A percentile compares a stretch with the other conserved stretches of the same genome.
These are phyloP conservation scores for Drosophila burlai DNA, from an alignment of 1,140 invertebrate genomes.

Conservation along the genomic window DNA sequence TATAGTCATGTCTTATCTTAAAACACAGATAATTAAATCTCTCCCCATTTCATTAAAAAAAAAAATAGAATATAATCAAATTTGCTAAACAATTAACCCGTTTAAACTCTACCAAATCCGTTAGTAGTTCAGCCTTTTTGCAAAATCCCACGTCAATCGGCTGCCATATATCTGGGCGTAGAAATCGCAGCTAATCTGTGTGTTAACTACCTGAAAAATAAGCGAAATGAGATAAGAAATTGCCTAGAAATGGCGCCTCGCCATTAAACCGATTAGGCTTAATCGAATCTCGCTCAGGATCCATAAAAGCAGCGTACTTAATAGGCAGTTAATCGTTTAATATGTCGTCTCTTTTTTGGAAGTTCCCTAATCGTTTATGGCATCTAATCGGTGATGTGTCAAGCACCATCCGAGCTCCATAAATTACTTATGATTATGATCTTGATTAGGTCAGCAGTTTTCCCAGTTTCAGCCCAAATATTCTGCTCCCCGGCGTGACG, in stretches of 20 bases:
- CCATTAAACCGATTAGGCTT: conserved; percentile 41
- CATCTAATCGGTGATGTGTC: conserved; percentile 49
- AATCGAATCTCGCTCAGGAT: conserved; percentile 43
- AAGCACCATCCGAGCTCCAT: conserved; percentile 27
- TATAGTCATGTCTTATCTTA: neutral
- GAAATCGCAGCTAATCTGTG: conserved; percentile 44
- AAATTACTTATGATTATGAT: conserved; percentile 30
- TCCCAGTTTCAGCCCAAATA: conserved; percentile 1
- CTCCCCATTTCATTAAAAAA: neutral
- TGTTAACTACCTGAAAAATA: conserved; percentile 17
- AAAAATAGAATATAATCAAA: neutral
- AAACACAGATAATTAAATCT: conserved; percentile 6
- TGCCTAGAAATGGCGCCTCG: conserved; percentile 18
- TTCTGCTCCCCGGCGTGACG: conserved; percentile 14
- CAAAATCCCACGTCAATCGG: conserved; percentile 13
- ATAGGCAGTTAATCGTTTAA: conserved; percentile 71
- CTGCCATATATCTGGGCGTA: neutral
- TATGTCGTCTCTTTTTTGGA: conserved; percentile 20
- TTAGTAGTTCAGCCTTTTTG: neutral
- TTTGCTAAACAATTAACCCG: neutral
- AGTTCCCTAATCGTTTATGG: conserved; percentile 18
- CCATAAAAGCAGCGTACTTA: conserved; percentile 41
- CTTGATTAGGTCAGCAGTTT: conserved; percentile 44
- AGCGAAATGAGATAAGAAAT: conserved; percentile 10
- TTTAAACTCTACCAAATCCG: neutral